Conservation (phyloP, 2,113 vertebrate genomes). For the Pterocles gutturalis region DNA sequence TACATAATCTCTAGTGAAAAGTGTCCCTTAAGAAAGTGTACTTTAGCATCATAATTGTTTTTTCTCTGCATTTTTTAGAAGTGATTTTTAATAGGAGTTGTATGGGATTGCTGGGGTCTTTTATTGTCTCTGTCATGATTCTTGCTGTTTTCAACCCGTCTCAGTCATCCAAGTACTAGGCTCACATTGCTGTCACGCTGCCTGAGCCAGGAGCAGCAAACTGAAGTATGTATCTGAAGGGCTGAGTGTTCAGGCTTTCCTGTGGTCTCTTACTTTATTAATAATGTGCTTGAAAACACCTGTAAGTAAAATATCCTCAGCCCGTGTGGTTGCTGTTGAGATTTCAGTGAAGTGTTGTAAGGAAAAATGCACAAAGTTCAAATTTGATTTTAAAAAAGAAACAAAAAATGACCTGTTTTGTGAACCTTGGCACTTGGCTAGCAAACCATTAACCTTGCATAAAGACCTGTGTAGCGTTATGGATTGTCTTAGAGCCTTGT, state of each 20-base stretch:
- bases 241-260: background rate
- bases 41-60: background rate
- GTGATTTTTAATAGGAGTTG: background rate
- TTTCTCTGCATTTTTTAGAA: background rate
- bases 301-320: background rate
- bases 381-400: background rate
- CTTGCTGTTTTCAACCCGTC: background rate
- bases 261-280: background rate
- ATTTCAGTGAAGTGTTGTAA: background rate
- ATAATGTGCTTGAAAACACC: background rate
- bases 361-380: background rate
- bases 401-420: background rate
- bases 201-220: background rate
- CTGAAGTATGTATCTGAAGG: background rate
- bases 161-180: background rate
- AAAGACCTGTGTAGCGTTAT: background rate
- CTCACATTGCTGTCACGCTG: constrained; percentile 1
- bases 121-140: constrained; percentile 32
- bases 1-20: background rate
- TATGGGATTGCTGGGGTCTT: background rate
- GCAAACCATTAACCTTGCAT: constrained; percentile 36
- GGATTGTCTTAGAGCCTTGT: background rate
- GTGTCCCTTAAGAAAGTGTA: background rate
- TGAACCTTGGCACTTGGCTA: constrained; percentile 14
- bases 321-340: background rate